These are phyloP conservation scores for Sylvia borin DNA, from an alignment of 2,797 vertebrate species.

Conservation along the genomic window DNA sequence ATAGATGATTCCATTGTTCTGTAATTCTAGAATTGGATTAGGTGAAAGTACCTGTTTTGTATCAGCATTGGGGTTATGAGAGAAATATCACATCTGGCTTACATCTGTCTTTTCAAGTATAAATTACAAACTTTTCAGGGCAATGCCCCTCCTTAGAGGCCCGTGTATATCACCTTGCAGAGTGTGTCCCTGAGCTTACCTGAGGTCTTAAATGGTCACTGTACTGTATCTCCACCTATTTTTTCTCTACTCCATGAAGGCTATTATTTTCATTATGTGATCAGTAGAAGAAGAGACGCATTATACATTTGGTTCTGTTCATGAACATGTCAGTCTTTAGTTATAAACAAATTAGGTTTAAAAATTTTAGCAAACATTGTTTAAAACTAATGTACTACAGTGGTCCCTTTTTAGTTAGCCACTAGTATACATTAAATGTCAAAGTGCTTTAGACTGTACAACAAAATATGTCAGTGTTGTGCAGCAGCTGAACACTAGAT, in stretches of 20 bases:
- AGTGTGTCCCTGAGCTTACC: not conserved
- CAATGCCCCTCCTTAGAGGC: not conserved
- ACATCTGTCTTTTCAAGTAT: not conserved
- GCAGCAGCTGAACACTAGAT: conserved; percentile 30
- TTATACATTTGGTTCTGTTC: conserved; percentile 1
- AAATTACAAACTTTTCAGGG: not conserved
- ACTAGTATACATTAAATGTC: conserved; percentile 11
- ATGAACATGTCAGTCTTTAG: not conserved
- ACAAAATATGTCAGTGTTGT: conserved; percentile 24
- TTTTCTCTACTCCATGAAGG: not conserved
- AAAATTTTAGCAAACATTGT: conserved; percentile 19
- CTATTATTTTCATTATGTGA: not conserved
- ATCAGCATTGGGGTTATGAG: not conserved
- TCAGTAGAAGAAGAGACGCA: not conserved
- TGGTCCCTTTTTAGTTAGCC: not conserved
- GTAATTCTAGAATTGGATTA: not conserved
- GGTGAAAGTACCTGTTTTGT: not conserved
- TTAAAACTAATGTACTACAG: conserved; percentile 27
- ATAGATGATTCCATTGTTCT: not conserved
- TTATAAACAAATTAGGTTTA: not conserved
- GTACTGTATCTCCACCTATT: not conserved
- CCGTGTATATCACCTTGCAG: not conserved
- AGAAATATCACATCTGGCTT: not conserved
- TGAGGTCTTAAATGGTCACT: not conserved
- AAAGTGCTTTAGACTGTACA: conserved; percentile 31